Percentiles rank a stretch among this genome's conserved stretches.
phyloP scores from a whole-genome alignment of 2,888 invertebrate genomes.

The Neoascia interrupta region DNA sequence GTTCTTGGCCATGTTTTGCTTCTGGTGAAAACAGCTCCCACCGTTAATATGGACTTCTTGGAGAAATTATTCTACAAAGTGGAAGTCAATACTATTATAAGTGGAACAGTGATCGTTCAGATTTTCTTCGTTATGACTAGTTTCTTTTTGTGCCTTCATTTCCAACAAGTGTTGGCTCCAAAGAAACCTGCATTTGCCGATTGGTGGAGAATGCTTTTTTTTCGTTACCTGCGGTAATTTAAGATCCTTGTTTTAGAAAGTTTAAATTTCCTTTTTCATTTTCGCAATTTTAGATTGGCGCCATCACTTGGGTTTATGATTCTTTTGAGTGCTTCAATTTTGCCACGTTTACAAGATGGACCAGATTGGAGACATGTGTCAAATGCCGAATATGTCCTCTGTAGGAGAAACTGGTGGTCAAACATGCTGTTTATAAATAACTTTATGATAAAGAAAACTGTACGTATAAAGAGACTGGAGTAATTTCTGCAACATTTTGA shows the following conservation, averaged over 20 bases:
- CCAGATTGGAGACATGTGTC: slow-evolving; percentile 78
- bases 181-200: slow-evolving; percentile 66
- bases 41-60: slow-evolving; percentile 74
- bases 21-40: slow-evolving; percentile 72
- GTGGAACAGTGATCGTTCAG: slow-evolving; percentile 81
- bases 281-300: too few species aligned
- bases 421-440: slow-evolving; percentile 78
- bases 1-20: slow-evolving; percentile 73
- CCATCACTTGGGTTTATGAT: slow-evolving; percentile 74
- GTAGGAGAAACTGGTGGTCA: slow-evolving; percentile 78
- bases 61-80: slow-evolving; percentile 72
- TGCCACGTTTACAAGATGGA: slow-evolving; percentile 78
- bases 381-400: slow-evolving; percentile 76
- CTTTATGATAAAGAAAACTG: slow-evolving; percentile 74
- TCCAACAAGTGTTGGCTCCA: slow-evolving; percentile 70
- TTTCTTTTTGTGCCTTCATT: slow-evolving; percentile 79
- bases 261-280: background rate
- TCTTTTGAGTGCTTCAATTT: slow-evolving; percentile 75
- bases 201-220: slow-evolving; percentile 71
- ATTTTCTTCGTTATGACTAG: slow-evolving; percentile 82
- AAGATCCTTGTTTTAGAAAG: background rate
- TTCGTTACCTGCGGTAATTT: slow-evolving; percentile 74
- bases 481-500: background rate
- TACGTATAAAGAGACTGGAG: slow-evolving; percentile 40
- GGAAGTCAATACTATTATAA: slow-evolving; percentile 76